Conservation (phyloP, 2,113 vertebrate species). For the Lutjanus erythropterus region DNA sequence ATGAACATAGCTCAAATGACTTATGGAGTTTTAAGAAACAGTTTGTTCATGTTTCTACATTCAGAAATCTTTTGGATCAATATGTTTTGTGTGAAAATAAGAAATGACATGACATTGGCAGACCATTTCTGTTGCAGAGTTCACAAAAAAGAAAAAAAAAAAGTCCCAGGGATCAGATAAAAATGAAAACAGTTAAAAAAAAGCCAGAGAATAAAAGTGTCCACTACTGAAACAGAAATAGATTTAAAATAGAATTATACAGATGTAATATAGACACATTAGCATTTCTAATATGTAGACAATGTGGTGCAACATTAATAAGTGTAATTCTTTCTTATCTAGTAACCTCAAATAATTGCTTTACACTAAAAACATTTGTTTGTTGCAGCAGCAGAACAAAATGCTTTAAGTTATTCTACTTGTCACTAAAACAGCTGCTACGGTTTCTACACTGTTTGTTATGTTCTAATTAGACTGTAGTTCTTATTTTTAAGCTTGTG, state of each 20-base stretch:
- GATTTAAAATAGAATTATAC: background rate
- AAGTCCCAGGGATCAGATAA: no score
- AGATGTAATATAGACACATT: background rate
- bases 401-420: background rate
- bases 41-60: no score
- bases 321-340: background rate
- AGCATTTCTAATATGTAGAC: background rate
- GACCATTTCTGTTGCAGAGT: no score
- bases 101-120: no score
- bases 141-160: no score
- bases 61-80: no score
- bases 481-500: background rate
- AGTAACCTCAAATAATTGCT: background rate
- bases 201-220: no score
- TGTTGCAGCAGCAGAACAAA: background rate
- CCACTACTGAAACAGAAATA: background rate
- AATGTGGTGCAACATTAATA: background rate
- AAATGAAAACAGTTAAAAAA: no score
- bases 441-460: background rate
- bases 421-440: constrained; percentile 19
- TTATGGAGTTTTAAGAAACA: no score
- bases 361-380: background rate
- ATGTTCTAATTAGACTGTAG: constrained; percentile 4
- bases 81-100: no score
- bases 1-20: no score